Percentiles rank a stretch among this genome's conserved stretches.
Evolutionary conservation across 2,797 vertebrate species (phyloP).

Genomic region (Coreius guichenoti): DNA sequence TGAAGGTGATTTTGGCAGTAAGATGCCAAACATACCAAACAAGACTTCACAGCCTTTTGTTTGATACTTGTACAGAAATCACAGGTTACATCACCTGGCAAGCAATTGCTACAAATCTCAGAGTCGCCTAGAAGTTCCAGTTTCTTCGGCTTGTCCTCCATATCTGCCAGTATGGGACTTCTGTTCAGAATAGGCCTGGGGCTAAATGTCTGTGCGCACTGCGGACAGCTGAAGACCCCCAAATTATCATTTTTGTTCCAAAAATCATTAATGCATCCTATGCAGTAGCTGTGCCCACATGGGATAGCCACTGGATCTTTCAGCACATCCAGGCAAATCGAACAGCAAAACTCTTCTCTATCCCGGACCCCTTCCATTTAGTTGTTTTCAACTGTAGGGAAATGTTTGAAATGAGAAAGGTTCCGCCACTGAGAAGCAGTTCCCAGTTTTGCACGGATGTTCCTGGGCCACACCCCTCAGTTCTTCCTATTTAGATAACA

Average conservation of each 20-base stretch:
- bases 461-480: not conserved
- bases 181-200: constrained; percentile 41
- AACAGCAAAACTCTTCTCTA: constrained; percentile 46
- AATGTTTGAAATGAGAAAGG: not conserved
- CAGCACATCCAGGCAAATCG: constrained; percentile 47
- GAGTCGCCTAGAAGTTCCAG: not conserved
- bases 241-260: not conserved
- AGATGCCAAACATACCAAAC: constrained; percentile 84
- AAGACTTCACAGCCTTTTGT: constrained; percentile 83
- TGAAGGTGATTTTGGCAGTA: constrained; percentile 76
- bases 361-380: constrained; percentile 9
- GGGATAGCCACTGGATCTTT: constrained; percentile 47
- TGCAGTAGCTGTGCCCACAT: constrained; percentile 49
- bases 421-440: not conserved
- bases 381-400: constrained; percentile 4
- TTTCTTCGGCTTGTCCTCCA: constrained; percentile 48
- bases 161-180: constrained; percentile 41
- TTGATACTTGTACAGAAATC: constrained; percentile 84
- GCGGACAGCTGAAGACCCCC: constrained; percentile 38
- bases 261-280: constrained; percentile 31
- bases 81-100: constrained; percentile 77
- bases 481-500: constrained; percentile 26
- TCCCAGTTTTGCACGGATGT: not conserved
- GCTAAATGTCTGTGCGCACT: constrained; percentile 33
- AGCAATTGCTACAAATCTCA: not conserved